Evolutionary conservation across 1,140 invertebrate genomes (phyloP).

Genomic region (Sycophaga agraensis): DNA sequence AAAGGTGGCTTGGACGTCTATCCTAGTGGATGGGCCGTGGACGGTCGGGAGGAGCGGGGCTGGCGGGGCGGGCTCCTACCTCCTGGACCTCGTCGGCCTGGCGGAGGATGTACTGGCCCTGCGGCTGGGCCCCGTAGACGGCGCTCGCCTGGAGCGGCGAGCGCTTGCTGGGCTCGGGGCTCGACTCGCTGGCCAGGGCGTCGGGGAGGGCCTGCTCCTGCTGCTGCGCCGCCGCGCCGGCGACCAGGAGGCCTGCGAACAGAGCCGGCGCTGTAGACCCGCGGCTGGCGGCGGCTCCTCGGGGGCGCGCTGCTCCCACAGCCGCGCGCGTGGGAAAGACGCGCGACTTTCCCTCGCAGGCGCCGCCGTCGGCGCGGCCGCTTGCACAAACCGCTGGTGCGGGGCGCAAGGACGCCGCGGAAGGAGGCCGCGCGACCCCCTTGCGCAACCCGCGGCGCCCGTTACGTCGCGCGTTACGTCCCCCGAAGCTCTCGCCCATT

Average conservation of each 20-base stretch:
- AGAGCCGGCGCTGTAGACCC: conserved; percentile 1
- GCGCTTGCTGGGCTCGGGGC: conserved; percentile 46
- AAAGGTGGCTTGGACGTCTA: no score
- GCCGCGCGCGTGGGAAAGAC: neutral
- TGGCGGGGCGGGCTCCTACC: conserved; percentile 44
- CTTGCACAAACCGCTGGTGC: no score
- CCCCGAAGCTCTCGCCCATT: no score
- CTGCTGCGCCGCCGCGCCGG: no score
- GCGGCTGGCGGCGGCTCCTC: neutral
- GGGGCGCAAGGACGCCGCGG: no score
- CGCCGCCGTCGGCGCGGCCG: conserved; percentile 22
- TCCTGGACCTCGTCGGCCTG: conserved; percentile 51
- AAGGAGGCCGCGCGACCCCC: no score
- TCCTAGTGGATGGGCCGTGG: no score
- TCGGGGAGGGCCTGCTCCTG: no score
- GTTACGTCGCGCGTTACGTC: no score
- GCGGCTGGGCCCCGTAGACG: conserved; percentile 45
- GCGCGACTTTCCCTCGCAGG: conserved; percentile 12
- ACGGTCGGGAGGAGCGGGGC: no score
- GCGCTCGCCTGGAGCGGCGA: conserved; percentile 47
- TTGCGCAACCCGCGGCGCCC: neutral
- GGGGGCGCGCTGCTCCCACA: conserved; percentile 18
- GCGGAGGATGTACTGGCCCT: conserved; percentile 44
- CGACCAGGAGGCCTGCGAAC: conserved; percentile 12
- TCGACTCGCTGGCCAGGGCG: conserved; percentile 28